Percentiles rank a stretch among this genome's conserved stretches.
These are phyloP conservation scores for Cisticola juncidis DNA, from an alignment of 2,113 vertebrate species.

Conservation along the genomic window DNA sequence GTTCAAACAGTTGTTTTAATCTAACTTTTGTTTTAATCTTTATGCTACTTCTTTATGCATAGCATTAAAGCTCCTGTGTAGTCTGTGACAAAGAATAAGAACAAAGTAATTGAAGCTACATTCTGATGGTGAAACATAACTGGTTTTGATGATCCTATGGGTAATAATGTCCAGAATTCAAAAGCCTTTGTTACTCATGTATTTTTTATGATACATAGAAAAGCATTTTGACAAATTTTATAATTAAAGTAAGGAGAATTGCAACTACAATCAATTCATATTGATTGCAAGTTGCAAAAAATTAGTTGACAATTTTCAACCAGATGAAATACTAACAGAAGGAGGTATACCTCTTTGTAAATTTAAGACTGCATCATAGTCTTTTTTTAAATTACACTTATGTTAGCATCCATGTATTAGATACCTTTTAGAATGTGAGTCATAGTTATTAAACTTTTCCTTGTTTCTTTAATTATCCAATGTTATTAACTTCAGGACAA, in stretches of 20 bases:
- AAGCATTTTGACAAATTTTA: not conserved
- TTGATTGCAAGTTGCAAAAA: not conserved
- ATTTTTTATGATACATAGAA: not conserved
- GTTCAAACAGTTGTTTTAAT: not conserved
- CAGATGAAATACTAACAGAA: not conserved
- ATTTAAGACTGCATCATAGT: not conserved
- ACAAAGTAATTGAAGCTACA: not conserved
- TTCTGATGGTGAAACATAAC: not conserved
- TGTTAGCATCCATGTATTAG: not conserved
- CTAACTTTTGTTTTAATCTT: not conserved
- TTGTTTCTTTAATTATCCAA: not conserved
- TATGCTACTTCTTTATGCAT: not conserved
- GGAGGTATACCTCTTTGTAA: not conserved
- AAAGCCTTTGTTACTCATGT: not conserved
- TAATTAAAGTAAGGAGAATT: not conserved
- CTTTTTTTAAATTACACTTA: not conserved
- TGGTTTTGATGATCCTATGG: not conserved
- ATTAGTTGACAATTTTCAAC: not conserved
- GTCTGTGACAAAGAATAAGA: not conserved
- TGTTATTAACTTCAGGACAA: not conserved
- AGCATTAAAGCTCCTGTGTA: not conserved
- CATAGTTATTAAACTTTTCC: not conserved
- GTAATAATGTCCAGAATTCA: not conserved
- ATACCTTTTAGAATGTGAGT: not conserved
- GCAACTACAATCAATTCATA: not conserved